Percentiles rank a stretch among this genome's conserved stretches.
phyloP scores from a whole-genome alignment of 1,140 invertebrate genomes.

The Camponotus pennsylvanicus region DNA sequence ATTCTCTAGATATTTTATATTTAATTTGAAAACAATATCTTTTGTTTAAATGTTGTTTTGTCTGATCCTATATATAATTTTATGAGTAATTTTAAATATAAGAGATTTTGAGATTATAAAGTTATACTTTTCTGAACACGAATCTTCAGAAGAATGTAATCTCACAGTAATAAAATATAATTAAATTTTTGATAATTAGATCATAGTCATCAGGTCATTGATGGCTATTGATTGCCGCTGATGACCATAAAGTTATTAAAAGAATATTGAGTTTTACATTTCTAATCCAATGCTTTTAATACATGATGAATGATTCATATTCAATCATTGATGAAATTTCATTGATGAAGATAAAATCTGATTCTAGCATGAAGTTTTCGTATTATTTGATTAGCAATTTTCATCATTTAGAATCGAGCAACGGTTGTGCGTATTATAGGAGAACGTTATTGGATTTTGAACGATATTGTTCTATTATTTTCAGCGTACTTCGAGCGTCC shows the following conservation, averaged over 20 bases:
- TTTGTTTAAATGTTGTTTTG: background rate
- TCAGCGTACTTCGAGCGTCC: background rate
- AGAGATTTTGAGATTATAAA: too few species aligned
- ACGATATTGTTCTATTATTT: background rate
- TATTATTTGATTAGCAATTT: constrained; percentile 24
- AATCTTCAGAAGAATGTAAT: background rate
- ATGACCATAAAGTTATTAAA: background rate
- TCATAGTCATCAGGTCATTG: background rate
- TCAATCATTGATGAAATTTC: background rate
- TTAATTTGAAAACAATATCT: constrained; percentile 10
- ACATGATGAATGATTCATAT: background rate
- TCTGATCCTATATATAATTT: background rate
- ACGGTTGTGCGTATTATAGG: constrained; percentile 14
- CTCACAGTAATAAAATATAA: background rate
- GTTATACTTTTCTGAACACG: background rate
- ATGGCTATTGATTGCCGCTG: too few species aligned
- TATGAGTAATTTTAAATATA: background rate
- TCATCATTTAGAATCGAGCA: constrained; percentile 8
- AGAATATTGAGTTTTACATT: background rate
- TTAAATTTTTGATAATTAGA: background rate
- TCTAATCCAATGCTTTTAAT: background rate
- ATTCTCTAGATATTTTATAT: background rate
- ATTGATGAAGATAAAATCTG: background rate
- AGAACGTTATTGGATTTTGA: constrained; percentile 34
- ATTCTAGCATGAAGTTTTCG: background rate